Base-by-base conservation (phyloP, 2,888 invertebrate genomes). In the Cylloceria caligata region DNA sequence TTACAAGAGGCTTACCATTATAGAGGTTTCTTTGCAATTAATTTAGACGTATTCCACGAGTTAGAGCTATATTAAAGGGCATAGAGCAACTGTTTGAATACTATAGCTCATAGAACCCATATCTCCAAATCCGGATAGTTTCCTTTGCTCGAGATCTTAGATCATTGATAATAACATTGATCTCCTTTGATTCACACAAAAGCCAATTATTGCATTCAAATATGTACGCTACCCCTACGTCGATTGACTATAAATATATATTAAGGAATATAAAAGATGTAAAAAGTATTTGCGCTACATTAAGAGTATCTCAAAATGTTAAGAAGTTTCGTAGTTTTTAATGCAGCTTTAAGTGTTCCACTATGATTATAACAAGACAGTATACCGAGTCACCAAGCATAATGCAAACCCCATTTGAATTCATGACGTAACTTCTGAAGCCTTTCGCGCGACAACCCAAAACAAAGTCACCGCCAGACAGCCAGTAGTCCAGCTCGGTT, bases 331-430 rank as follows among this genome's bases (percentile, higher is more conserved):
- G 16, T 6, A 2, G 2, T 19, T 60, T 19, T 16, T 16, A 60
- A 27, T n/a, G 16, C 9, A 60, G 19, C 34, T 3, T 60, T 16
- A 16, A 11, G 19, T 3, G 34, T 3, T 7, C 16, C 16, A 36
- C 36, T 34, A n/a, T n/a, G 36, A 60, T 60, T 60, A 36, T 16
- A 60, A 60, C 60, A n/a, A 11, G 27, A n/a, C 39, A 42, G 24
- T 21, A 57, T 19, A 57, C 39, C 11, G 39, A 65, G 39, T 39
- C 49, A 36, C 27, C 39, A 30, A 55, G 27, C 34, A 55, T 55
- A 65, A 72, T 65, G 34, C 4, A 67, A 75, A 75, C 65, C 57
- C n/a, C 45, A 57, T 75, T 67, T 57, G 55, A 65, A 71, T 71
- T 71, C 71, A 42, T 42, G 45, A 57, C 27, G 27, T 45, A 64